Base-by-base conservation (phyloP, 1,140 invertebrate species). In the Gryllus bimaculatus region DNA sequence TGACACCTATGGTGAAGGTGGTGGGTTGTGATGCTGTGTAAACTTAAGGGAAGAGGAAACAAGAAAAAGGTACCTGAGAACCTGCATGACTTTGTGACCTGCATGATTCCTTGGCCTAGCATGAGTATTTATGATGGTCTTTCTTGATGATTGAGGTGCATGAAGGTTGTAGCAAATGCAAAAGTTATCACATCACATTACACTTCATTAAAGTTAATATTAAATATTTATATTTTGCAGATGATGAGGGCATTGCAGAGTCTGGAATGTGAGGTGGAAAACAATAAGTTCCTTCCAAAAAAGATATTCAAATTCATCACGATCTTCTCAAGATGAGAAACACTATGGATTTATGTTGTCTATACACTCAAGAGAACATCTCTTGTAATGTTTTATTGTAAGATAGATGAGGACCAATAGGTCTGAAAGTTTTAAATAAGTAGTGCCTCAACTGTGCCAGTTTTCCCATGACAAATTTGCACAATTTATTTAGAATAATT, bases 201-300 rank as follows among this genome's bases (percentile, higher is more conserved):
- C 13, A 13, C 66, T 73, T 73, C 66, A 15, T 73, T 13, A 73
- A 13, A n/a, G 2, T n/a, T 73, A n/a, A 21, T 75, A 10, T 75
- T n/a, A 21, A n/a, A 21, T n/a, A 75, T 20, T 39, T 75, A 1
- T n/a, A n/a, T 75, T 73, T 81, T 83, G 26, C 81, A 87, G 86
- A 87, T 85, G 87, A 87, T 81, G 87, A 87, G 84, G 86, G 86
- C 66, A 87, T 87, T 81, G 87, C 87, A 10, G 87, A 88, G 80
- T 88, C 87, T 47, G 86, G 86, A 78, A 88, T 88, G 83, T 88
- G 82, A 86, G 75, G 79, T 47, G 21, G 8, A 20, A 7, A n/a
- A n/a, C 10, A 20, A 18, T 73, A 47, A 76, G 76, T 76, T 39
- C 75, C 75, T 66, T 66, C 2, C 10, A 66, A 66, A 13, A 18